phyloP scores from a whole-genome alignment of 2,888 invertebrate species.

The Rhagonycha lutea region DNA sequence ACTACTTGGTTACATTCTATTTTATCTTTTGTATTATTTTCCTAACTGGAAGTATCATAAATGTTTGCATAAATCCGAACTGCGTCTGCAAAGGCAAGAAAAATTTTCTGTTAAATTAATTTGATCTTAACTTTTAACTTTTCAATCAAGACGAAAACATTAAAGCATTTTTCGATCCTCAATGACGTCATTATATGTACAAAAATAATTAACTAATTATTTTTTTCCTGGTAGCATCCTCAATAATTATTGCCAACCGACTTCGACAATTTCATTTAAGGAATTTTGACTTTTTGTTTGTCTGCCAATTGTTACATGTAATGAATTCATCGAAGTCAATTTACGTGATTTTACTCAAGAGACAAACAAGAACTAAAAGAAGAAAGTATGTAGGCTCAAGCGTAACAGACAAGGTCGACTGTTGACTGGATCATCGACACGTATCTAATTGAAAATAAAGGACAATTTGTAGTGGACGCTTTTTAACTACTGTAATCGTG shows the following conservation, averaged over 20 bases:
- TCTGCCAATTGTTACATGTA: constrained; percentile 18
- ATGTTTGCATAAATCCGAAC: not conserved
- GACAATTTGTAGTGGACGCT: constrained; percentile 5
- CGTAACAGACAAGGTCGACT: constrained; percentile 33
- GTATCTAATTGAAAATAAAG: constrained; percentile 10
- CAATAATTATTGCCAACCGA: not conserved
- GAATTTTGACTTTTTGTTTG: not conserved
- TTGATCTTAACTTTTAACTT: no score
- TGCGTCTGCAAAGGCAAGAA: not conserved
- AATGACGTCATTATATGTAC: not conserved
- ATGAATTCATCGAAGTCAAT: constrained; percentile 31
- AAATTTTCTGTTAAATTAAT: not conserved
- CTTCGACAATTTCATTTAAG: not conserved
- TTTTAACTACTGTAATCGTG: constrained; percentile 5
- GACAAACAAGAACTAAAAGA: constrained; percentile 28
- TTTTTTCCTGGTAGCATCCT: not conserved
- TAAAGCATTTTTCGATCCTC: not conserved
- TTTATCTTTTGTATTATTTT: not conserved
- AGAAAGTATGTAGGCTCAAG: constrained; percentile 27
- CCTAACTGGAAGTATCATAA: not conserved
- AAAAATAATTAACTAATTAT: not conserved
- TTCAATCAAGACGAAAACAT: not conserved
- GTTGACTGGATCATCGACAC: constrained; percentile 28
- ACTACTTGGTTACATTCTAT: not conserved
- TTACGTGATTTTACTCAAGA: constrained; percentile 30